phyloP scores from a whole-genome alignment of 2,888 invertebrate species.

The Oscheius sp. region DNA sequence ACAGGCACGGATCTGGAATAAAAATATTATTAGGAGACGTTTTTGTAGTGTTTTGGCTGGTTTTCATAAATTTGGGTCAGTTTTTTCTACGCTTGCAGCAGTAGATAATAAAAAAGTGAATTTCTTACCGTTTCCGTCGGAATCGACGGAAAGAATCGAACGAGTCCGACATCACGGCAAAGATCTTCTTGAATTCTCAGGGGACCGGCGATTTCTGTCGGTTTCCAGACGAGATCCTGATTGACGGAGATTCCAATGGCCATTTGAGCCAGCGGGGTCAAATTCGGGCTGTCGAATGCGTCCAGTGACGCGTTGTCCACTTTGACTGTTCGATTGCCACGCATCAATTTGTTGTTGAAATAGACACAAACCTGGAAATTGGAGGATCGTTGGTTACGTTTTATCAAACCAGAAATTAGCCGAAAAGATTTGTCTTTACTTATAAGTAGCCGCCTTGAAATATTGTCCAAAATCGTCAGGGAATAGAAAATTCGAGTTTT shows the following conservation, averaged over 20 bases:
- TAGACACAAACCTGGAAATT: slow-evolving; percentile 79
- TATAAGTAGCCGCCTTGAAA: no score
- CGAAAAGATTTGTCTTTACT: no score
- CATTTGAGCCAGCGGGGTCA: slow-evolving; percentile 84
- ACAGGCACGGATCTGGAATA: slow-evolving; percentile 72
- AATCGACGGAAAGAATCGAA: slow-evolving; percentile 91
- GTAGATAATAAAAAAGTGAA: neutral
- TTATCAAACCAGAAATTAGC: no score
- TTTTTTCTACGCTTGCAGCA: neutral
- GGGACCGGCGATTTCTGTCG: neutral
- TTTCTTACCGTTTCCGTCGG: slow-evolving; percentile 80
- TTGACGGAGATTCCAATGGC: slow-evolving; percentile 80
- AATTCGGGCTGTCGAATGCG: slow-evolving; percentile 90
- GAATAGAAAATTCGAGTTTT: no score
- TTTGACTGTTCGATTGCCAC: slow-evolving; percentile 90
- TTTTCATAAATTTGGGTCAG: neutral
- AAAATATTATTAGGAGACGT: no score
- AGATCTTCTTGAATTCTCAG: slow-evolving; percentile 77
- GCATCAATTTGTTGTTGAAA: slow-evolving; percentile 87
- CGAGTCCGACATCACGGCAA: slow-evolving; percentile 86
- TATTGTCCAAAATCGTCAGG: no score
- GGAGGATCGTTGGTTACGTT: slow-evolving; percentile 40
- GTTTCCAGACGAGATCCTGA: slow-evolving; percentile 77
- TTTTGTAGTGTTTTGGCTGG: no score
- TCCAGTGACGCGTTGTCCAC: slow-evolving; percentile 80